A percentile compares a stretch with the other conserved stretches of the same genome.
Evolutionary conservation across 2,113 vertebrate genomes (phyloP).

Genomic region (Callospermophilus lateralis): DNA sequence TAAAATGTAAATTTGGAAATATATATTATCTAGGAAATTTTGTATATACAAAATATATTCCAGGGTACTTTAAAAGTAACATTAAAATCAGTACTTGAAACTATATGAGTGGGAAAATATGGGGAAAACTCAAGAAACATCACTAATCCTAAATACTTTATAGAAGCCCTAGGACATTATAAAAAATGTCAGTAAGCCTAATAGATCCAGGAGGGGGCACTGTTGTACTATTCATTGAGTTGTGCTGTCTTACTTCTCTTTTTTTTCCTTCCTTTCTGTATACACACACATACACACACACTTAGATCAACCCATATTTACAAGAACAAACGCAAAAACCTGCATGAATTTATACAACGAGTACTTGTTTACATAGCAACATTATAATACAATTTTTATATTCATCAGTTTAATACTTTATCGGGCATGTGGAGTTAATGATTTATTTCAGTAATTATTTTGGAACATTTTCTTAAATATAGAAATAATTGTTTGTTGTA

Average conservation of each 20-base stretch:
- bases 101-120: slow-evolving; percentile 61
- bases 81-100: slow-evolving; percentile 67
- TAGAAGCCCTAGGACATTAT: slow-evolving; percentile 27
- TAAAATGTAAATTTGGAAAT: background rate
- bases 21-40: background rate
- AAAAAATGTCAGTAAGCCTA: background rate
- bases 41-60: slow-evolving; percentile 4
- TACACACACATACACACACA: background rate
- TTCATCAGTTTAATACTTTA: background rate
- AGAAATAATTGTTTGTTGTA: background rate
- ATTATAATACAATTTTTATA: background rate
- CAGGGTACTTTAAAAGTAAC: slow-evolving; percentile 34
- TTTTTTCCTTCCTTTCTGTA: background rate
- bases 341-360: background rate
- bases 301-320: background rate
- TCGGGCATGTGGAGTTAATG: background rate
- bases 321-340: background rate
- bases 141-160: slow-evolving; percentile 70
- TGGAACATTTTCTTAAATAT: background rate
- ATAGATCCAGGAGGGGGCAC: slow-evolving; percentile 88
- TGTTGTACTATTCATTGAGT: slow-evolving; percentile 76
- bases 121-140: slow-evolving; percentile 69
- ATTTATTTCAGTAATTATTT: slow-evolving; percentile 41
- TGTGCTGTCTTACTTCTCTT: background rate
- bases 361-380: background rate